Percentiles rank a stretch among this genome's conserved stretches.
These are phyloP conservation scores for Anthrax anthrax DNA, from an alignment of 2,888 invertebrate genomes.

Conservation along the genomic window DNA sequence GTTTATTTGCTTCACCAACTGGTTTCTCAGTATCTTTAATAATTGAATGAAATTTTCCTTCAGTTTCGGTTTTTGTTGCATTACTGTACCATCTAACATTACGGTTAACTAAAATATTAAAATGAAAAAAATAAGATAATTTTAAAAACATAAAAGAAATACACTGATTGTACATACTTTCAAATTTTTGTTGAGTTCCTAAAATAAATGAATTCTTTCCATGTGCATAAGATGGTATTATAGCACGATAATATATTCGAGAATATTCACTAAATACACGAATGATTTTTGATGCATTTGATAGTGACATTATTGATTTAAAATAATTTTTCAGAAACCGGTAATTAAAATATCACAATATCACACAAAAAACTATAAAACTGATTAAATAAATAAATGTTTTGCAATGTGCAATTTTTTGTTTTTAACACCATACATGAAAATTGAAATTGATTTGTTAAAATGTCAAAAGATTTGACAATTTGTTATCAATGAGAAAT, in stretches of 20 bases:
- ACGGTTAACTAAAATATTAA: not conserved
- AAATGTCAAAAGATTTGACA: no score
- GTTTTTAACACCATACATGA: no score
- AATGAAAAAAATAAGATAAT: not conserved
- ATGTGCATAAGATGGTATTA: not conserved
- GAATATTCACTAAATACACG: not conserved
- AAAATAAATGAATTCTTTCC: not conserved
- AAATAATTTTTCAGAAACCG: no score
- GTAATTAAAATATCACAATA: no score
- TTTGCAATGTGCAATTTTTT: no score
- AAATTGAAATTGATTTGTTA: no score
- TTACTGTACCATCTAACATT: not conserved
- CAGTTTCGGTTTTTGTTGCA: not conserved
- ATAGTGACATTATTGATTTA: not conserved
- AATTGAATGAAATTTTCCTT: constrained; percentile 16
- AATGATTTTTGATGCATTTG: not conserved
- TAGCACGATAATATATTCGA: not conserved
- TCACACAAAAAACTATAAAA: no score
- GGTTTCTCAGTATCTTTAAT: constrained; percentile 21
- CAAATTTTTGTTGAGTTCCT: not conserved
- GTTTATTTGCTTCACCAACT: constrained; percentile 39
- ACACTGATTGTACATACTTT: not conserved
- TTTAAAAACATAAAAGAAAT: no score
- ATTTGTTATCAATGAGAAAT: no score
- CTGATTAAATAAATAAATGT: no score